Evolutionary conservation across 2,797 vertebrate species (phyloP).

Genomic region (Sebastes minor): DNA sequence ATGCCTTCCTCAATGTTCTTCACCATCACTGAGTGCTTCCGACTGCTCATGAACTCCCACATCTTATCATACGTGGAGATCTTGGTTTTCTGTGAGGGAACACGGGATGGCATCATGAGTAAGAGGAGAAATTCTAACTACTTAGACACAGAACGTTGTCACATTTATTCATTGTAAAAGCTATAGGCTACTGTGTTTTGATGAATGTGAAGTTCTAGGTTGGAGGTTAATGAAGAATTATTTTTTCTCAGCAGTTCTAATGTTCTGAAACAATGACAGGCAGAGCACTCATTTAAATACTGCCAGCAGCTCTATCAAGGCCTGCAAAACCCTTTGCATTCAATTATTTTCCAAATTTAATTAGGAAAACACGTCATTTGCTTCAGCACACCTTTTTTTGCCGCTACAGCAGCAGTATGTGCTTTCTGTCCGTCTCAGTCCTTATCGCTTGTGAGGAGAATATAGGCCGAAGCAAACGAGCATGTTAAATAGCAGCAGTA

Average conservation of each 20-base stretch:
- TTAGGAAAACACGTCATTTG: constrained; percentile 40
- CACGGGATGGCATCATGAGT: not conserved
- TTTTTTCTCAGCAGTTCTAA: not conserved
- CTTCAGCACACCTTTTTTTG: constrained; percentile 10
- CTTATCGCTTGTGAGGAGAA: constrained; percentile 18
- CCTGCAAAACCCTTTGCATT: constrained; percentile 42
- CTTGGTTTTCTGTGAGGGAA: constrained; percentile 93
- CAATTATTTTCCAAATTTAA: constrained; percentile 55
- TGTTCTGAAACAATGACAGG: constrained; percentile 5
- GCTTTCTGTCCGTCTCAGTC: constrained; percentile 15
- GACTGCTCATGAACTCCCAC: constrained; percentile 99
- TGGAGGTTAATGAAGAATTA: constrained; percentile 3
- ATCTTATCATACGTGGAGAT: constrained; percentile 99
- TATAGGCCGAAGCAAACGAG: constrained; percentile 3
- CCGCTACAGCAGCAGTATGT: not conserved
- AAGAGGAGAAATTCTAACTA: not conserved
- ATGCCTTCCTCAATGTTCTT: constrained; percentile 97
- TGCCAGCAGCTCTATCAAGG: constrained; percentile 7
- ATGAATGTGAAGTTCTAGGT: constrained; percentile 5
- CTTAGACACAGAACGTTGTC: not conserved
- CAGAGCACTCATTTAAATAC: constrained; percentile 24
- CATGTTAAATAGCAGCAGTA: constrained; percentile 32
- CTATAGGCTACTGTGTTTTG: not conserved
- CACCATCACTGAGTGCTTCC: constrained; percentile 95
- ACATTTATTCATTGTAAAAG: not conserved